phyloP scores from a whole-genome alignment of 2,113 vertebrate species.

The Parus major region DNA sequence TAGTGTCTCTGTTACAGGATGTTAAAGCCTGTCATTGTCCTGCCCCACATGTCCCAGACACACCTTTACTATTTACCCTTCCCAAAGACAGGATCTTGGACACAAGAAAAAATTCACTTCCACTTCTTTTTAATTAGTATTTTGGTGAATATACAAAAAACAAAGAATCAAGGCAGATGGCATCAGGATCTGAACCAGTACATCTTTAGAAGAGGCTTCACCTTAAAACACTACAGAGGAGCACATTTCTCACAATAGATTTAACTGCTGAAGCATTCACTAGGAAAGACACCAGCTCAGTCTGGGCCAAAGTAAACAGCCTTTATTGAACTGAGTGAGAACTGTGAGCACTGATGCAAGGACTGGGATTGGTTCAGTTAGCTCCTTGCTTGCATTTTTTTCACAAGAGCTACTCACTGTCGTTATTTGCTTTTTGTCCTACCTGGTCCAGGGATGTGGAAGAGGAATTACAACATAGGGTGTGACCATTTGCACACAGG shows the following conservation, averaged over 20 bases:
- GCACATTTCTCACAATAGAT: background rate
- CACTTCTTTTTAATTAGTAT: slow-evolving; percentile 42
- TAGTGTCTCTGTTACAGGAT: background rate
- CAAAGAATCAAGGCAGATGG: background rate
- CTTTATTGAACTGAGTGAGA: background rate
- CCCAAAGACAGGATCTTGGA: background rate
- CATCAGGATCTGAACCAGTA: background rate
- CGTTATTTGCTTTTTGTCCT: background rate
- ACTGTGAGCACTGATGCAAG: background rate
- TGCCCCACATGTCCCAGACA: background rate
- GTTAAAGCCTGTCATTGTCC: background rate
- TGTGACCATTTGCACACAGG: background rate
- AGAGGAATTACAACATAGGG: background rate
- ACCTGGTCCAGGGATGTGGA: background rate
- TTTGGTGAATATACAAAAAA: slow-evolving; percentile 3
- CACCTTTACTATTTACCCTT: background rate
- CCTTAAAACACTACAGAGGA: background rate
- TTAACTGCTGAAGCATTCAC: background rate
- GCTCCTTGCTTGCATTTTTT: background rate
- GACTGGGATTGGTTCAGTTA: background rate
- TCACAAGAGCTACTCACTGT: background rate
- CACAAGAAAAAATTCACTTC: background rate
- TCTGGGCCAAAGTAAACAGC: background rate
- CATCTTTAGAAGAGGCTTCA: background rate
- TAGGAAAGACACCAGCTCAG: background rate